These are phyloP conservation scores for Poecilia picta DNA, from an alignment of 2,797 vertebrate genomes.

Conservation along the genomic window DNA sequence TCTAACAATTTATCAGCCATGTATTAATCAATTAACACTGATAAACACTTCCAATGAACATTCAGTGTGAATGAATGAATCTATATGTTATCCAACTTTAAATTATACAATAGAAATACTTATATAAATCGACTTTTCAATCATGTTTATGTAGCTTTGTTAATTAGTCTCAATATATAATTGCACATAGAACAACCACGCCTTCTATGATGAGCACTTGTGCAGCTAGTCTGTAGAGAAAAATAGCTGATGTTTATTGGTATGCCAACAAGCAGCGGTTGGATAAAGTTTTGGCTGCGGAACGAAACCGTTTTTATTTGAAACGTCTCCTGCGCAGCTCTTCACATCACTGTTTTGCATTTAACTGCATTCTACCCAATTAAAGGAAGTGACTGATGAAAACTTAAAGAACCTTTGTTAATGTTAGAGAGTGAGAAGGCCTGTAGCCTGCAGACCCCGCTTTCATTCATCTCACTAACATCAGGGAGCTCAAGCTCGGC, in stretches of 20 bases:
- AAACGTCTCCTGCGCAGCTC: conserved; percentile 16
- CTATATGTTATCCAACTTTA: neutral
- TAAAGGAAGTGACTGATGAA: conserved; percentile 61
- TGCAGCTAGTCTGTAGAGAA: neutral
- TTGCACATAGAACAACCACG: neutral
- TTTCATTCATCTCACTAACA: conserved; percentile 80
- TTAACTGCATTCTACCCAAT: conserved; percentile 60
- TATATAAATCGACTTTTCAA: neutral
- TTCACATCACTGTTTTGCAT: conserved; percentile 42
- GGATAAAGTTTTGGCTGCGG: neutral
- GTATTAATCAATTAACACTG: neutral
- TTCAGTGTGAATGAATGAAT: neutral
- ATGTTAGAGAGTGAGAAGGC: conserved; percentile 76
- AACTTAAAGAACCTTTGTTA: conserved; percentile 73
- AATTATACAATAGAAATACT: neutral
- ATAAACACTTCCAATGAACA: neutral
- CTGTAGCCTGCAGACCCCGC: conserved; percentile 70
- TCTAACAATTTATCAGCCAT: no score
- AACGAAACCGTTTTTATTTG: neutral
- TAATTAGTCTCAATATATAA: neutral
- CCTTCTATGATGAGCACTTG: neutral
- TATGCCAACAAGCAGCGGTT: neutral
- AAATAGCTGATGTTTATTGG: neutral
- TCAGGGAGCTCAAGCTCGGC: conserved; percentile 76
- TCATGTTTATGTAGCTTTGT: neutral